Base-by-base conservation (phyloP, 2,113 vertebrate genomes). In the Cyanoramphus novaezelandiae region DNA sequence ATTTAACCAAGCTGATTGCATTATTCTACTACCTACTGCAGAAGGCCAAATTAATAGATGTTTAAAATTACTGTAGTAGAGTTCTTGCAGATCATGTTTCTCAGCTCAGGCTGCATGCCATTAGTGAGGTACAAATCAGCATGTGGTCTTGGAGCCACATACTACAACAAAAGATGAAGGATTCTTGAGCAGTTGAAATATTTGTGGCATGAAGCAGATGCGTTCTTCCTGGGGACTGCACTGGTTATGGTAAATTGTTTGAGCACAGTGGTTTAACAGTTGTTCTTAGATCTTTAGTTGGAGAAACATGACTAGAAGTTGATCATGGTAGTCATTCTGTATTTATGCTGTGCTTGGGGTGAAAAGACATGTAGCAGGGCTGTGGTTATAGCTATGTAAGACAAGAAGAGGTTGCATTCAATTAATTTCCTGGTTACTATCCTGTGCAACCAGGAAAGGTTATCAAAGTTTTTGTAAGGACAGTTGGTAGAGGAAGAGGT, bases 171-270 rank as follows among this genome's bases (percentile, higher is more conserved):
- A 41, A 65, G 27, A 12, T 49, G 50, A 78, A 63, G 59, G 77
- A 52, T 46, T 43, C 43, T 55, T 46, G 25, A 47, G 35, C 15
- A 41, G 33, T 24, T 88, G 69, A 67, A 86, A 11, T 31, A 43
- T 9, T 35, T 64, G 41, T 80, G 50, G 5, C 11, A 4, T 19
- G 37, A 53, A 86, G 49, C 41, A 83, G n/a, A 29, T 59, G 29
- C 5, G 3, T n/a, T 79, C 11, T 33, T 86, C 27, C 10, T n/a
- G 63, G 53, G 31, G 33, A 25, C 29, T 63, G 11, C 31, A 4
- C 49, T 63, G 41, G 17, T 43, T 55, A 10, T 0, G 0, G 0
- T 23, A 59, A 35, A 27, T 28, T 41, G 41, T 24, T 46, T 19
- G 12, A 59, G 37, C 14, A 6, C 3, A 39, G 41, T 39, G 50